Conservation (phyloP, 2,797 vertebrate species). For the Gambelia wislizenii region DNA sequence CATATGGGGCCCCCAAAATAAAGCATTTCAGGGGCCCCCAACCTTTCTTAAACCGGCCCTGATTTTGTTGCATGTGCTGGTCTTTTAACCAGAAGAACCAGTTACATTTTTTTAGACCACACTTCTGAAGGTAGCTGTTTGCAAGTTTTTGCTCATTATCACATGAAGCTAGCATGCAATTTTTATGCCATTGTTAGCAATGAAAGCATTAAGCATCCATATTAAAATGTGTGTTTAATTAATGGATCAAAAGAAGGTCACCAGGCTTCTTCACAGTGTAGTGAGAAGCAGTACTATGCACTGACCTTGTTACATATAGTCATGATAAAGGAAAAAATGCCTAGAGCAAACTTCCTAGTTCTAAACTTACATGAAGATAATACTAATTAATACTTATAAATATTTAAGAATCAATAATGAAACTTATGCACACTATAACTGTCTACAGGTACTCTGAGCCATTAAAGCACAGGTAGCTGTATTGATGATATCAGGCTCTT, state of each 20-base stretch:
- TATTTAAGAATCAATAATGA: conserved; percentile 36
- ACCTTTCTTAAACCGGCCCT: no score
- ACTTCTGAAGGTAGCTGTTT: not conserved
- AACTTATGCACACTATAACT: conserved; percentile 29
- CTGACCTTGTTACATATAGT: conserved; percentile 17
- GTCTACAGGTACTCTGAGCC: not conserved
- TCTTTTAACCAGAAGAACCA: conserved; percentile 28
- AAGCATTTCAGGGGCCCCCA: no score
- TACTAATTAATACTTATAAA: conserved; percentile 55
- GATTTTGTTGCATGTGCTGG: no score
- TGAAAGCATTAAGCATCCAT: conserved; percentile 32
- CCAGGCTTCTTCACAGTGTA: conserved; percentile 32
- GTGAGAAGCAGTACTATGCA: conserved; percentile 34
- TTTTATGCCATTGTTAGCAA: conserved; percentile 40
- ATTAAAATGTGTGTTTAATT: conserved; percentile 50
- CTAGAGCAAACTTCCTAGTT: conserved; percentile 34
- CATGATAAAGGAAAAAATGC: conserved; percentile 57
- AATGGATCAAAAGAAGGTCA: conserved; percentile 37
- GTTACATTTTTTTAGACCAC: not conserved
- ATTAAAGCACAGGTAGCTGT: conserved; percentile 32
- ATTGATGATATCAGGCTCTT: conserved; percentile 1
- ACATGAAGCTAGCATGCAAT: accelerated
- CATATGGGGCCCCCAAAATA: no score
- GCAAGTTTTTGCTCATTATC: conserved; percentile 39
- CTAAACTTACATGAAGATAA: conserved; percentile 51